Conservation (phyloP, 2,888 invertebrate species). For the Sicus ferrugineus region DNA sequence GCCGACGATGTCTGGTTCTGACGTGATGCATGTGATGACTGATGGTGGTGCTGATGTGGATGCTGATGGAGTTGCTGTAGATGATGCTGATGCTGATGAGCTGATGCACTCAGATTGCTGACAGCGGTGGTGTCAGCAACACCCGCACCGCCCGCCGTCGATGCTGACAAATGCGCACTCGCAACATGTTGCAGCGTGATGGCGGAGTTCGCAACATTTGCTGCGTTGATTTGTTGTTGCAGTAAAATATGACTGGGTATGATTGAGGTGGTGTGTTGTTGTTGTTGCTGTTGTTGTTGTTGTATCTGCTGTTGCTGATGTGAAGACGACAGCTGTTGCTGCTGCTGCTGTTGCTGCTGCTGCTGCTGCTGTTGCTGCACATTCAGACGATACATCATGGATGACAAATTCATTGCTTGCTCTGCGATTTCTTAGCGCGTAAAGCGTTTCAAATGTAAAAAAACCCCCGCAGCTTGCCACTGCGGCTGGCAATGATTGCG, state of each 20-base stretch:
- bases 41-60: conserved; percentile 22
- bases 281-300: conserved; percentile 40
- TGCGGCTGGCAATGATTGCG: neutral
- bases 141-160: conserved; percentile 33
- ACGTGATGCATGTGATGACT: conserved; percentile 12
- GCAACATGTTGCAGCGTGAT: conserved; percentile 32
- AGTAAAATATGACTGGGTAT: conserved; percentile 54
- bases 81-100: conserved; percentile 27
- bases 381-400: conserved; percentile 63
- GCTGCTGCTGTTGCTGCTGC: conserved; percentile 49
- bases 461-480: neutral
- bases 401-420: conserved; percentile 49
- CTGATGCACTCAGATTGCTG: conserved; percentile 31
- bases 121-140: conserved; percentile 25
- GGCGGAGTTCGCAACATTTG: conserved; percentile 42
- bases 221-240: conserved; percentile 56
- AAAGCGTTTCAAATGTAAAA: conserved; percentile 13
- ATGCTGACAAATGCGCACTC: conserved; percentile 39
- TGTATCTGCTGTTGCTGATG: conserved; percentile 43
- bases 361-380: conserved; percentile 54
- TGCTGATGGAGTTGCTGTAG: conserved; percentile 37
- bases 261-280: conserved; percentile 38
- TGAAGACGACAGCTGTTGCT: conserved; percentile 46
- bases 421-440: conserved; percentile 29
- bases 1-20: conserved; percentile 13